Conservation (phyloP, 2,888 invertebrate genomes). For the Glaucopsyche alexis region DNA sequence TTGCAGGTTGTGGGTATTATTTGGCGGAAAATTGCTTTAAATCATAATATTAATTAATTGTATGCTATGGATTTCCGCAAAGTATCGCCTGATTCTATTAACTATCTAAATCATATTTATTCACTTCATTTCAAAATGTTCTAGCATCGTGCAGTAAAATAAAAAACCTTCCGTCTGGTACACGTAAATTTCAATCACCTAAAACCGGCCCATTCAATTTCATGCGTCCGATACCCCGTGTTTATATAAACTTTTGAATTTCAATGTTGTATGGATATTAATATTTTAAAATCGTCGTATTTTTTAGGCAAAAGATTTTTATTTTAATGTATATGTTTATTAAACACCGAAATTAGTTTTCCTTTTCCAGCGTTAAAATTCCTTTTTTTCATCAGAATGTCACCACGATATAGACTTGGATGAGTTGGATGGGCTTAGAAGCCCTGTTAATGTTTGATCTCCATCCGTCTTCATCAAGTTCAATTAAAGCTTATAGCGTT, state of each 20-base stretch:
- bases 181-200: conserved; percentile 43
- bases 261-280: conserved; percentile 14
- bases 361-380: not conserved
- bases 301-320: not conserved
- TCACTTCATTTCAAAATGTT: not conserved
- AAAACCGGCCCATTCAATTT: conserved; percentile 45
- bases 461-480: not conserved
- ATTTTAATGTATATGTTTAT: not conserved
- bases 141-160: not conserved
- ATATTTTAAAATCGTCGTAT: conserved; percentile 8
- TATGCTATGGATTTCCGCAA: too few species aligned
- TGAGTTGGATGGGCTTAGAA: too few species aligned
- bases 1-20: too few species aligned
- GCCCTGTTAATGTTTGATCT: not conserved
- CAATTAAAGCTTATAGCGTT: not conserved
- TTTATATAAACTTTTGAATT: conserved; percentile 27
- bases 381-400: too few species aligned
- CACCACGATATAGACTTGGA: too few species aligned
- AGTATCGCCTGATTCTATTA: too few species aligned
- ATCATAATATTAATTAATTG: too few species aligned
- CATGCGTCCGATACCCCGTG: conserved; percentile 26
- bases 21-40: too few species aligned
- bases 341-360: not conserved
- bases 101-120: not conserved
- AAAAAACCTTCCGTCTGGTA: conserved; percentile 24